These are phyloP conservation scores for Parambassis ranga DNA, from an alignment of 2,797 vertebrate species.

Conservation along the genomic window DNA sequence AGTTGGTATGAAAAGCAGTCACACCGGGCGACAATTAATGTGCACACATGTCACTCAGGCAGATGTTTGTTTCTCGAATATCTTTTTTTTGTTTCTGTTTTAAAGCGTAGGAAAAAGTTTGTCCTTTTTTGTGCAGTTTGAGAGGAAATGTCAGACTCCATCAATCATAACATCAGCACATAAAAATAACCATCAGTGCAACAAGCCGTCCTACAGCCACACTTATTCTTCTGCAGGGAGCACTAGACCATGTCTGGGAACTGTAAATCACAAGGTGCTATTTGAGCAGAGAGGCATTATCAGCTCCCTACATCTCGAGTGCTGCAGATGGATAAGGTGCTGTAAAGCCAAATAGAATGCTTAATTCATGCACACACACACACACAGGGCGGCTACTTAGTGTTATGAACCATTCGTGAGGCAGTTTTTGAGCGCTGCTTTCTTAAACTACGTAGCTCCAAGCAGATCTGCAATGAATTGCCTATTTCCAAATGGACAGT, in stretches of 20 bases:
- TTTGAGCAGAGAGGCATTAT: constrained; percentile 41
- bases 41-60: not conserved
- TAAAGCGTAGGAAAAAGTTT: not conserved
- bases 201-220: not conserved
- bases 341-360: constrained; percentile 32
- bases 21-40: not conserved
- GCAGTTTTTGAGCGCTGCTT: constrained; percentile 9
- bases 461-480: constrained; percentile 28
- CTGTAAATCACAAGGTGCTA: constrained; percentile 50
- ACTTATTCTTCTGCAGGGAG: constrained; percentile 11
- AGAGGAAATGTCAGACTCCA: not conserved
- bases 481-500: constrained; percentile 38
- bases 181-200: constrained; percentile 29
- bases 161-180: constrained; percentile 31
- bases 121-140: not conserved
- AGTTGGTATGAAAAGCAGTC: not conserved
- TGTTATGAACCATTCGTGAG: constrained; percentile 24
- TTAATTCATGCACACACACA: constrained; percentile 35
- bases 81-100: not conserved
- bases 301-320: constrained; percentile 35
- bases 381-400: constrained; percentile 14
- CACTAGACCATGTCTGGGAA: constrained; percentile 8
- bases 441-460: constrained; percentile 8
- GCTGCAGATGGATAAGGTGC: constrained; percentile 39
- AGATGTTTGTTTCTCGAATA: not conserved